phyloP scores from a whole-genome alignment of 2,113 vertebrate genomes.

The Scophthalmus maximus region DNA sequence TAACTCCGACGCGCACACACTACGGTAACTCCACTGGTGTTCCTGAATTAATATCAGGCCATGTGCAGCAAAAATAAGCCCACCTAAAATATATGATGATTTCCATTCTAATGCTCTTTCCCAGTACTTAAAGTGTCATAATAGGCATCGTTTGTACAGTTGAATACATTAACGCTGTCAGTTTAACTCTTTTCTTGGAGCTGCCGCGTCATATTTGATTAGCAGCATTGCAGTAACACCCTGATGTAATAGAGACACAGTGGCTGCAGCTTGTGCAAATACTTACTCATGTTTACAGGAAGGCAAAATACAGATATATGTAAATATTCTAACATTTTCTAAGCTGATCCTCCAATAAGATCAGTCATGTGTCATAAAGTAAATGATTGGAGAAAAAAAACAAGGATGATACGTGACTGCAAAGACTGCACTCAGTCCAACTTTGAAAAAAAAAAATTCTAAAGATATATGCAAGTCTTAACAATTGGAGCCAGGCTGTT shows the following conservation, averaged over 20 bases:
- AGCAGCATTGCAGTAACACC: neutral
- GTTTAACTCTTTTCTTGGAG: neutral
- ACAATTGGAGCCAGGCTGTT: too few relatives aligned
- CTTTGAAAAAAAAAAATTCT: too few relatives aligned
- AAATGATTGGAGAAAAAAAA: neutral
- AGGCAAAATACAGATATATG: neutral
- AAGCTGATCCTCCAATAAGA: neutral
- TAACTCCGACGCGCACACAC: neutral
- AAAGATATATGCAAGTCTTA: too few relatives aligned
- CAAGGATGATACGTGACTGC: too few relatives aligned
- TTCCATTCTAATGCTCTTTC: conserved; percentile 3
- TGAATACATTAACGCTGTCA: neutral
- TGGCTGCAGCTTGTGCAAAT: neutral
- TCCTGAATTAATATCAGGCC: neutral
- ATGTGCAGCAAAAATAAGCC: neutral
- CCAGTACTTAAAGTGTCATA: neutral
- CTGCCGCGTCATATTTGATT: neutral
- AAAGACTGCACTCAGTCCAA: too few relatives aligned
- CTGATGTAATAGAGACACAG: neutral
- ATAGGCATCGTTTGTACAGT: conserved; percentile 8
- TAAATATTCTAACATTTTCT: neutral
- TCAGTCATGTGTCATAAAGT: neutral
- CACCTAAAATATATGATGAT: neutral
- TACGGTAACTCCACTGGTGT: neutral
- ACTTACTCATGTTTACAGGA: neutral